These are phyloP conservation scores for Cryptus viduatorius DNA, from an alignment of 2,888 invertebrate species.

Conservation along the genomic window DNA sequence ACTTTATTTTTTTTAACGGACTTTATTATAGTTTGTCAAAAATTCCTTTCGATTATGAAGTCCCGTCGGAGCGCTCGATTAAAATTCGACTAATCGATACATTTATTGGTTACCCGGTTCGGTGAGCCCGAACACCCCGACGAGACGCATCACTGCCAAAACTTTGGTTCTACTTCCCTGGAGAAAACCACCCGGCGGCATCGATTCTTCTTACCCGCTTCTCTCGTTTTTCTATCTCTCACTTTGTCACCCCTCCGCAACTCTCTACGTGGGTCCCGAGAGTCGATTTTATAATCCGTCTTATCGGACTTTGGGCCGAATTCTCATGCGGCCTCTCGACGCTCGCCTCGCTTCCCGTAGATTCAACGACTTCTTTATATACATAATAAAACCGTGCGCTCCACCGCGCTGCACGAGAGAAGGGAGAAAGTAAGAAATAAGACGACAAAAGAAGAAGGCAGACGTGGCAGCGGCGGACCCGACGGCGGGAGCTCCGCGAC, in stretches of 20 bases:
- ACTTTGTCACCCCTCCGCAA: conserved; percentile 32
- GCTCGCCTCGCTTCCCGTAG: not conserved
- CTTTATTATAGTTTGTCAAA: not conserved
- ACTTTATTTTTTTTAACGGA: no score
- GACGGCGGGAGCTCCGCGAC: conserved; percentile 24
- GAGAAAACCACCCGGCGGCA: conserved; percentile 15
- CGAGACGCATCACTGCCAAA: conserved; percentile 9
- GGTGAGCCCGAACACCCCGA: not conserved
- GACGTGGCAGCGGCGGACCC: conserved; percentile 16
- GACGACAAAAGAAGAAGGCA: conserved; percentile 44
- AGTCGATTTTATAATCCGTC: conserved; percentile 59
- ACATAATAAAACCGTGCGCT: conserved; percentile 39
- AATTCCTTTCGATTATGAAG: not conserved
- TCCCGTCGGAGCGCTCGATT: not conserved
- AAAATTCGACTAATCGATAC: conserved; percentile 46
- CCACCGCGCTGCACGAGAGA: not conserved
- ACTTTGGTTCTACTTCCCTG: not conserved
- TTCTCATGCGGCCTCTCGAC: conserved; percentile 26
- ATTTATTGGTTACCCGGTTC: conserved; percentile 17
- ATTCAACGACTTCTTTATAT: conserved; percentile 59
- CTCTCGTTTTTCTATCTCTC: not conserved
- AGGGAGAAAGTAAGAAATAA: conserved; percentile 33
- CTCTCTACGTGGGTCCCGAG: not conserved
- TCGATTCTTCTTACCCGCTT: conserved; percentile 24
- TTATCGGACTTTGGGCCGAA: conserved; percentile 62